Evolutionary conservation across 2,113 vertebrate genomes (phyloP), one percentile per base, ranked within the genome.

Genomic region (Menidia beryllina): DNA sequence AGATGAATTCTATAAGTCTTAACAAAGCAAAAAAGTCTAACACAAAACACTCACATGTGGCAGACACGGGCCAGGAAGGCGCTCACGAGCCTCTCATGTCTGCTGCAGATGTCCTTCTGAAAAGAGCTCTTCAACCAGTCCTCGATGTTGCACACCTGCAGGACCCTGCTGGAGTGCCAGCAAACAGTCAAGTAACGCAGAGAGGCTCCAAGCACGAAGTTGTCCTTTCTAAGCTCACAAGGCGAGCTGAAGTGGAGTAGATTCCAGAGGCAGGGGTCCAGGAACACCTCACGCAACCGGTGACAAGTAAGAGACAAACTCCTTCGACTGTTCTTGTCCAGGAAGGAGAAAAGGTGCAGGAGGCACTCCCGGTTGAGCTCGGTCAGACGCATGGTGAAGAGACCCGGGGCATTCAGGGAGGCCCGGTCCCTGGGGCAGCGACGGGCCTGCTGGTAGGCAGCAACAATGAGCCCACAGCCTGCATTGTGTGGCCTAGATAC

Each of bases 161-260:
- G 95, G 65, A 98, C 96, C 52, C 92, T 89, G 88, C 96, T 96
- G 39, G 97, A 97, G 86, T 95, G 91, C 97, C 98, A 99, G 88
- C 94, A 94, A 74, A 98, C 92, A 27, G 94, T 93, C 66, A 99
- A 86, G 74, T 89, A 86, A 52, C 93, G 94, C 68, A 98, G 82
- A 2, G 94, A 95, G 0, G 94, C 78, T 59, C 98, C 94, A 85
- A 98, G 87, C 60, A 97, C 85, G 77, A 95, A 98, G 91, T 98
- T 96, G 74, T 93, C 92, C 84, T 91, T 94, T 57, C 77, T 93
- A 23, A 99, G 93, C 72, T 99, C 94, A 5, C 72, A 69, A 0
- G 93, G 97, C 20, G 97, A 97, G 45, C 68, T 88, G 43, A 99
- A 99, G 64, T 87, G 88, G 48, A 99, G 81, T 47, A 93, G 60